These are phyloP conservation scores for Vicugna pacos DNA, from an alignment of 2,113 vertebrate species.

Conservation along the genomic window DNA sequence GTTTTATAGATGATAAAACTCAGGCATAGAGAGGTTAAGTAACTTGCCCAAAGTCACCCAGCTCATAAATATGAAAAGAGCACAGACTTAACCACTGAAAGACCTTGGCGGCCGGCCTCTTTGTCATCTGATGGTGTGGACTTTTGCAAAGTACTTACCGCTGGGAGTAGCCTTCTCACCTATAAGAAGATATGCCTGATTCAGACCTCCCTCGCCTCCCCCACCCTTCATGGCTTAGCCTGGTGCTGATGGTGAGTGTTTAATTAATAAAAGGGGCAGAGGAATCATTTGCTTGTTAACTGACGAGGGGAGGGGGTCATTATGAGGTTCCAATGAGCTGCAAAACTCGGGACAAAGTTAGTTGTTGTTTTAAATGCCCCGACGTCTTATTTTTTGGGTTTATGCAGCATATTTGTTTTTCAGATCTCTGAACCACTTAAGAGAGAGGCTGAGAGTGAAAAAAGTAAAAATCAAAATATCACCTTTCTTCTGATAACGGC, in stretches of 20 bases:
- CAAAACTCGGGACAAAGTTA: neutral
- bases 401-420: neutral
- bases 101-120: neutral
- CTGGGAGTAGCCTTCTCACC: neutral
- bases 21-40: conserved; percentile 14
- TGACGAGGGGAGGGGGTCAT: neutral
- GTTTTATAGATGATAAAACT: neutral
- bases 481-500: neutral
- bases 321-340: neutral
- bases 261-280: neutral
- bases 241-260: neutral
- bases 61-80: neutral
- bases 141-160: neutral
- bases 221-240: no score
- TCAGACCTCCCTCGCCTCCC: neutral
- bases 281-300: neutral
- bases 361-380: neutral
- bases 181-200: neutral
- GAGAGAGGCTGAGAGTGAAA: neutral
- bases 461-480: neutral
- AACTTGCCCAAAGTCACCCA: neutral
- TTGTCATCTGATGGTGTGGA: neutral
- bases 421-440: conserved; percentile 21
- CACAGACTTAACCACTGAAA: neutral
- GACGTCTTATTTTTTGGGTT: neutral